These are phyloP conservation scores for Crocodylus rhombifer DNA, from an alignment of 2,797 vertebrate species.

Conservation along the genomic window DNA sequence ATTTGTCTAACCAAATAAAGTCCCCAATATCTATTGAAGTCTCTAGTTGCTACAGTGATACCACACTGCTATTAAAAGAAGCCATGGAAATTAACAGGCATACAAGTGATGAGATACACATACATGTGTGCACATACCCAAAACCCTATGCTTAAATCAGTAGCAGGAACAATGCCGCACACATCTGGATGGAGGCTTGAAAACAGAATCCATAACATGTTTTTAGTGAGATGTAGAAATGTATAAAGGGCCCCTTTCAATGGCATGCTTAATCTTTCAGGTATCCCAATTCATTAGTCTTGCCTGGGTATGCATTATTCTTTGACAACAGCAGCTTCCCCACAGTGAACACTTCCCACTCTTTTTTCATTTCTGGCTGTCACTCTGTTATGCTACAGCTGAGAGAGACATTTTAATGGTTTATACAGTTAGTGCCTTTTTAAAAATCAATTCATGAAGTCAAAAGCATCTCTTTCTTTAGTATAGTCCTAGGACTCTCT, in stretches of 20 bases:
- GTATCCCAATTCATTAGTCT: background rate
- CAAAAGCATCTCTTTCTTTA: slow-evolving; percentile 1
- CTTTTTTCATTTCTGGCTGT: background rate
- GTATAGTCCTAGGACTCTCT: background rate
- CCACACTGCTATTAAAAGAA: slow-evolving; percentile 3
- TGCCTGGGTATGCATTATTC: background rate
- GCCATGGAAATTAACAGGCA: slow-evolving; percentile 9
- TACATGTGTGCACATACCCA: background rate
- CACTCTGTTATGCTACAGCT: background rate
- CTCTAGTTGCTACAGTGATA: background rate
- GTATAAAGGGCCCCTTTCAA: background rate
- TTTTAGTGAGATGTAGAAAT: background rate
- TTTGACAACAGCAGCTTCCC: background rate
- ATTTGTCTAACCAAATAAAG: background rate
- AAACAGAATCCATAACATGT: background rate
- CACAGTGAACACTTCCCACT: background rate
- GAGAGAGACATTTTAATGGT: background rate
- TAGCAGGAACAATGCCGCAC: background rate
- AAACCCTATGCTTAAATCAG: background rate
- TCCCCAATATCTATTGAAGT: background rate
- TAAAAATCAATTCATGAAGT: slow-evolving; percentile 40
- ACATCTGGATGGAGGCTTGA: background rate
- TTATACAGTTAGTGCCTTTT: slow-evolving; percentile 17
- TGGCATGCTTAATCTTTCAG: background rate
- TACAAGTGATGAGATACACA: slow-evolving; percentile 13